Evolutionary conservation across 1,140 invertebrate species (phyloP).

Genomic region (Episyrphus balteatus): DNA sequence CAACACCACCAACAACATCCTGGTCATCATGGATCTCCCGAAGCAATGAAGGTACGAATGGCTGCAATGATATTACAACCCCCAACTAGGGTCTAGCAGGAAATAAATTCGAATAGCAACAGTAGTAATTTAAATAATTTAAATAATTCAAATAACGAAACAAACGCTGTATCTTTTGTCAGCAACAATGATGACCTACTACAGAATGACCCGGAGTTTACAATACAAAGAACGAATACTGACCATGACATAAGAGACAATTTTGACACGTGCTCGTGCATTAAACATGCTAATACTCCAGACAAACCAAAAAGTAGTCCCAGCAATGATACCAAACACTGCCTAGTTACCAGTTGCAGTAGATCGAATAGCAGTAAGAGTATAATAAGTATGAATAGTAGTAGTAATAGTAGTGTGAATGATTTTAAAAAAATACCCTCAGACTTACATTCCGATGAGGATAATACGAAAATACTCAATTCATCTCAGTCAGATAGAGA

Average conservation of each 20-base stretch:
- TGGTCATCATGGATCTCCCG: constrained; percentile 42
- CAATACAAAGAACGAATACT: constrained; percentile 13
- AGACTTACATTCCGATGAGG: background rate
- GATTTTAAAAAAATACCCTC: background rate
- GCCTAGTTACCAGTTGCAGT: constrained; percentile 4
- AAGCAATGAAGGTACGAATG: constrained; percentile 67
- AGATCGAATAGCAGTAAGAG: constrained; percentile 12
- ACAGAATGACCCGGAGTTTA: constrained; percentile 2
- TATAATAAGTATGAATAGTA: constrained; percentile 13
- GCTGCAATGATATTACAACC: constrained; percentile 66
- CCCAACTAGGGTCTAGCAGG: constrained; percentile 64
- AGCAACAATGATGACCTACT: constrained; percentile 22
- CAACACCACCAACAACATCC: constrained; percentile 15
- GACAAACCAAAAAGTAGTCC: background rate
- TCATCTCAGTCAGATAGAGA: background rate
- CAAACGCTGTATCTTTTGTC: constrained; percentile 9
- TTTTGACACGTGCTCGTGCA: background rate
- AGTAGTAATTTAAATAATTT: constrained; percentile 14
- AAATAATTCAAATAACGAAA: constrained; percentile 10
- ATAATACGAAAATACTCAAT: background rate
- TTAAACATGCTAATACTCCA: background rate
- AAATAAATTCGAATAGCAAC: constrained; percentile 27
- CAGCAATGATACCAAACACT: background rate
- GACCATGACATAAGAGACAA: too few species aligned
- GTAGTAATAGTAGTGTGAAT: constrained; percentile 8